A percentile compares a stretch with the other conserved stretches of the same genome.
These are phyloP conservation scores for Esperia sulphurella DNA, from an alignment of 2,888 invertebrate species.

Conservation along the genomic window DNA sequence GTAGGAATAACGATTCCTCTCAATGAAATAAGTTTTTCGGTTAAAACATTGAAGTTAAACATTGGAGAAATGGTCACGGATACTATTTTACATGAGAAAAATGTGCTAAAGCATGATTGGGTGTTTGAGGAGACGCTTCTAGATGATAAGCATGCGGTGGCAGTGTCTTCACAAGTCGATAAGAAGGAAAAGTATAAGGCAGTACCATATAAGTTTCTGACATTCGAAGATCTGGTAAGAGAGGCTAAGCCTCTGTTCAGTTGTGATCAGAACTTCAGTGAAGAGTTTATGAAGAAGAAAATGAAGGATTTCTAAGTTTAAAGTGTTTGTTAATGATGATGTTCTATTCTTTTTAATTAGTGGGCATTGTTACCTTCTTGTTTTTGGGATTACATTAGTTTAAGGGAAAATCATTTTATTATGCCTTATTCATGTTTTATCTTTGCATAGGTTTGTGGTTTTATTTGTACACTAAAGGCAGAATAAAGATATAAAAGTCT, in stretches of 20 bases:
- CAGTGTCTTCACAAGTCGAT: constrained; percentile 81
- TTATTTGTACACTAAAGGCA: no score
- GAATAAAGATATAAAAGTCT: no score
- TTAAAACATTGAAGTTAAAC: constrained; percentile 76
- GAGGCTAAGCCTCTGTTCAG: constrained; percentile 62
- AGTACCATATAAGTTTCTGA: constrained; percentile 73
- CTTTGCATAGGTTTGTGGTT: no score
- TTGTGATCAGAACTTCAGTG: constrained; percentile 76
- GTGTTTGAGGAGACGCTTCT: constrained; percentile 90
- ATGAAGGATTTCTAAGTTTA: constrained; percentile 42
- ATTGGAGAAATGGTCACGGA: constrained; percentile 72
- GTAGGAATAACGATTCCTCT: constrained; percentile 90
- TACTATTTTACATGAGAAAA: constrained; percentile 83
- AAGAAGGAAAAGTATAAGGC: constrained; percentile 28
- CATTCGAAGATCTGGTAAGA: constrained; percentile 80
- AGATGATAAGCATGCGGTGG: constrained; percentile 87
- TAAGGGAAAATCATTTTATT: no score
- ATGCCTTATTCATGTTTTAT: no score
- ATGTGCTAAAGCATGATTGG: constrained; percentile 81
- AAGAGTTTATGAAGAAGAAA: constrained; percentile 79
- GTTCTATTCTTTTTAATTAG: no score
- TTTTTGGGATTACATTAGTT: no score
- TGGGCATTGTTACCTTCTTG: no score
- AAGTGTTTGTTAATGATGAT: not conserved
- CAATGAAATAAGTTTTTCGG: constrained; percentile 85